Evolutionary conservation across 2,888 invertebrate species (phyloP), one percentile per base, ranked within the genome.

Genomic region (Merodon equestris): DNA sequence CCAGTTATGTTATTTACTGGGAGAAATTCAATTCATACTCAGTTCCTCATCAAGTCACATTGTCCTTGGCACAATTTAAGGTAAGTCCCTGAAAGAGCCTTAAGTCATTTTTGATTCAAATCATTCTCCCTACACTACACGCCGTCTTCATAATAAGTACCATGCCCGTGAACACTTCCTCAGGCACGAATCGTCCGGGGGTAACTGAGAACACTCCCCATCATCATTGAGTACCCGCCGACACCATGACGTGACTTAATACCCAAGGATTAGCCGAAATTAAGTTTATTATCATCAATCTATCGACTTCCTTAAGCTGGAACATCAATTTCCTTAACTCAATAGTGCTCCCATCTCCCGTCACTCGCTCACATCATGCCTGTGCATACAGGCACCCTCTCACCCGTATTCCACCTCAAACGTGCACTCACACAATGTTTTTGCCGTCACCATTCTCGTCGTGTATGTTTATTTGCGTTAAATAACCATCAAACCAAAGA

Each of bases 301-400:
- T 84, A 83, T 82, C 81, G 83, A 83, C 82, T 83, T 83, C 82
- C 82, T 82, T 79, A 75, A 72, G 81, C 75, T 73, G 74, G 84
- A 85, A 86, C 85, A 86, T 86, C 86, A 86, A 86, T 86, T 86
- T 86, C 86, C 86, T 86, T 84, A 83, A 82, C 82, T 83, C 82
- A 81, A 83, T 82, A 73, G 81, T 27, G 27, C 61, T 73, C 18
- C 51, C 67, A 53, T 53, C 67, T 27, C 38, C 48, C 48, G n/a
- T 36, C 38, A 47, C 27, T 27, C 27, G n/a, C 40, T 3, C 40
- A 17, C 38, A 38, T 70, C 58, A 56, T 60, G 50, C 18, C 76
- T 67, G 51, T 63, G 44, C 51, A 44, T n/a, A n/a, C n/a, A n/a
- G n/a, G n/a, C n/a, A n/a, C n/a, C n/a, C n/a, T n/a, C n/a, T 10